These are phyloP conservation scores for Ectemnius cavifrons DNA, from an alignment of 2,888 invertebrate genomes.

Conservation along the genomic window DNA sequence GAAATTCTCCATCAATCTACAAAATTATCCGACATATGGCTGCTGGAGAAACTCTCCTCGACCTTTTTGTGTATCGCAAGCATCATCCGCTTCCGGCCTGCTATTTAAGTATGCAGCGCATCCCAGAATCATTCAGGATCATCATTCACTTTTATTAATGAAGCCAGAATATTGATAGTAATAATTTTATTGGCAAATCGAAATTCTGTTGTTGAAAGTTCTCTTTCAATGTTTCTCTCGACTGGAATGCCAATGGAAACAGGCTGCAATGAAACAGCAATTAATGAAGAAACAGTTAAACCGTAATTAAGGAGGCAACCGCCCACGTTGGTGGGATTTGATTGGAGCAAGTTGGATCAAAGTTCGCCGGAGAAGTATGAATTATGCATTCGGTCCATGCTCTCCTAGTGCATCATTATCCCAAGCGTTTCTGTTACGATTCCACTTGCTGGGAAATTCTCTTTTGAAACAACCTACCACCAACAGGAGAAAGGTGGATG, in stretches of 20 bases:
- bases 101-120: constrained; percentile 29
- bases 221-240: no score
- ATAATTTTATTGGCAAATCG: no score
- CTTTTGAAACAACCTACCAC: constrained; percentile 27
- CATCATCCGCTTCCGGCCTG: constrained; percentile 27
- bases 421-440: constrained; percentile 50
- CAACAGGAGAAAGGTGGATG: constrained; percentile 16
- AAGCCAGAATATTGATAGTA: no score
- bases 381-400: constrained; percentile 65
- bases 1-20: constrained; percentile 72
- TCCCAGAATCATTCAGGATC: background rate
- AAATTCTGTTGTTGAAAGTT: no score
- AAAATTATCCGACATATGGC: constrained; percentile 69
- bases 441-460: constrained; percentile 52
- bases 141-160: background rate
- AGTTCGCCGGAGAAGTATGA: constrained; percentile 57
- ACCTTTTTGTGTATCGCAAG: constrained; percentile 22
- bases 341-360: constrained; percentile 47
- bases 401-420: constrained; percentile 56
- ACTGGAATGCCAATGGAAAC: no score
- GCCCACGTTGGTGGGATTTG: constrained; percentile 6
- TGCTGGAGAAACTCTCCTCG: constrained; percentile 19
- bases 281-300: constrained; percentile 23
- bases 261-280: no score
- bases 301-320: constrained; percentile 17